These are phyloP conservation scores for Todus mexicanus DNA, from an alignment of 2,797 vertebrate genomes.

Conservation along the genomic window DNA sequence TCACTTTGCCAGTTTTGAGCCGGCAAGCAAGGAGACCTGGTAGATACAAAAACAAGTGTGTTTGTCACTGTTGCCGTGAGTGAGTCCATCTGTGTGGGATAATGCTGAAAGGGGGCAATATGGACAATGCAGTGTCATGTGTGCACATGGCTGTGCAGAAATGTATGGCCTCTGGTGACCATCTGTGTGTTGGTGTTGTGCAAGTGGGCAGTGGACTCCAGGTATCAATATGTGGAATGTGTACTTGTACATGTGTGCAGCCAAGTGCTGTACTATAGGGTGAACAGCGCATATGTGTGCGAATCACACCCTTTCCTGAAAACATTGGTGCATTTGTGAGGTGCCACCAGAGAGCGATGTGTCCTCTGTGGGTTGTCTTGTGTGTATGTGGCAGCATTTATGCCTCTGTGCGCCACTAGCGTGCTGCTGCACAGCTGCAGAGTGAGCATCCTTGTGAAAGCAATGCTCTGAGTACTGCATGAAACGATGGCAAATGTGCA, in stretches of 20 bases:
- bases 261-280: not conserved
- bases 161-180: not conserved
- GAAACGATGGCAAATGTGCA: not conserved
- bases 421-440: not conserved
- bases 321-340: not conserved
- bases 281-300: not conserved
- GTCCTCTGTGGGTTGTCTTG: not conserved
- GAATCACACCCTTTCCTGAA: not conserved
- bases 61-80: not conserved
- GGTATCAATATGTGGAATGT: fast-evolving
- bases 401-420: fast-evolving
- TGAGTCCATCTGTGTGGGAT: not conserved
- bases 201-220: not conserved
- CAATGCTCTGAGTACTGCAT: not conserved
- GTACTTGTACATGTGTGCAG: not conserved
- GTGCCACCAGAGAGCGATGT: fast-evolving
- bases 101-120: not conserved
- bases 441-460: not conserved
- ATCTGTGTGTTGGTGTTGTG: not conserved
- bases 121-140: not conserved
- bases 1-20: not conserved
- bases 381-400: not conserved
- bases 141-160: not conserved
- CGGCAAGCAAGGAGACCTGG: not conserved
- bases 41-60: not conserved